These are phyloP conservation scores for Scotopteryx bipunctaria DNA, from an alignment of 2,888 invertebrate genomes.

Conservation along the genomic window DNA sequence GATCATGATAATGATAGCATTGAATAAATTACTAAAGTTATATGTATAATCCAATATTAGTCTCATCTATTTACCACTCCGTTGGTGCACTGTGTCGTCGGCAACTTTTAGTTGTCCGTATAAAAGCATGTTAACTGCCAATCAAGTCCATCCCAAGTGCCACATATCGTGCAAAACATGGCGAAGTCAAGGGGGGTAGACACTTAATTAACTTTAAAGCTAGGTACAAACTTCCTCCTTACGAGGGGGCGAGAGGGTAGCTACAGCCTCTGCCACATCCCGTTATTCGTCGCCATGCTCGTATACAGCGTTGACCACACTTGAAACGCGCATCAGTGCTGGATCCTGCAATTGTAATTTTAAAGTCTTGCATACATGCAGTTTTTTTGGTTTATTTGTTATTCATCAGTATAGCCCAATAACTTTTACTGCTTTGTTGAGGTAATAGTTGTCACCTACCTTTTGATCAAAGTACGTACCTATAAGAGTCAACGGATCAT, in stretches of 20 bases:
- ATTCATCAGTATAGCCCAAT: too few relatives aligned
- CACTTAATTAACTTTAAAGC: constrained; percentile 74
- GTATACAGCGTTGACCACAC: constrained; percentile 8
- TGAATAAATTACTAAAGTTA: too few relatives aligned
- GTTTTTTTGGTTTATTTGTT: too few relatives aligned
- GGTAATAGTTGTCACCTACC: too few relatives aligned
- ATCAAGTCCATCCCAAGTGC: constrained; percentile 50
- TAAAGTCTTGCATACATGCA: too few relatives aligned
- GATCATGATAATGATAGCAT: too few relatives aligned
- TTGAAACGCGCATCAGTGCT: not conserved
- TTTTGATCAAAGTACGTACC: too few relatives aligned
- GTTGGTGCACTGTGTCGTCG: too few relatives aligned
- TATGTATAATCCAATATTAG: too few relatives aligned
- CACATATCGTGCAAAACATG: constrained; percentile 59
- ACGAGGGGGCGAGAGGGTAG: constrained; percentile 30
- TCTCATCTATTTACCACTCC: too few relatives aligned
- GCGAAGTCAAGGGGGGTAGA: constrained; percentile 48
- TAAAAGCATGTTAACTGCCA: constrained; percentile 43
- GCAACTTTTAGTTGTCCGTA: not conserved
- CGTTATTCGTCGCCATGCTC: constrained; percentile 53
- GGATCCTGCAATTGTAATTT: not conserved
- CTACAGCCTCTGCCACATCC: constrained; percentile 51
- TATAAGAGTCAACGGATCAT: too few relatives aligned
- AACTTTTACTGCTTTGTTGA: too few relatives aligned
- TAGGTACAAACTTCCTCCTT: constrained; percentile 60